Evolutionary conservation across 23 tunicate species (phyloP), one percentile per base, ranked within the genome.

Genomic region (Phallusia fumigata): DNA sequence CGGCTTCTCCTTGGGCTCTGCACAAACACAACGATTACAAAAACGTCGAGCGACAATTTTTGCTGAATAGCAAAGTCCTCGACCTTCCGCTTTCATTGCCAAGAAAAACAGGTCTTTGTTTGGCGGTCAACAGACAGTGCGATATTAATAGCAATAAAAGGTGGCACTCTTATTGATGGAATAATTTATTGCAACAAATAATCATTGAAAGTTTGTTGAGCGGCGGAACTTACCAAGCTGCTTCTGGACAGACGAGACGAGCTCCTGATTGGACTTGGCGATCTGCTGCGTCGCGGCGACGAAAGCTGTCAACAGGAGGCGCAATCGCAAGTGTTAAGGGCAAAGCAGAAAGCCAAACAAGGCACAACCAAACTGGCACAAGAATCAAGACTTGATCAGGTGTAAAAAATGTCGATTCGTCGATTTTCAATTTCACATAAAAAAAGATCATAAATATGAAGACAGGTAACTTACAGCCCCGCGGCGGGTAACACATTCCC

Each of bases 391-490:
- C 47, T 40, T 40, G 10, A 40, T 40, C 47, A 40, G 47, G 47
- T 40, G 5, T 40, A 5, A 40, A n/a, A 40, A 40, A 40, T 40
- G 10, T 40, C 47, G 47, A 40, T 40, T 40, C 47, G 47, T 58
- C 28, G 69, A 58, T 58, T 58, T 58, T 58, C 11, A 24, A 58
- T 24, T 6, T 1, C 34, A 74, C 6, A 74, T 5, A 30, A 19
- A 30, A 72, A 26, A 30, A n/a, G 76, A 15, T 26, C 19, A 18
- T 15, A 72, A 72, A 26, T 77, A 16, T 21, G 28, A 13, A 58
- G 13, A 58, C 5, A 8, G 69, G n/a, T n/a, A 13, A 84, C 97
- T 92, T 80, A 97, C 99, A 49, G 97, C 97, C n/a, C 99, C 99
- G 50, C 97, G 95, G 51, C 90, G 84, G 0, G 99, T 97, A 44